Conservation (phyloP, 2,113 vertebrate species). For the Acanthisitta chloris region DNA sequence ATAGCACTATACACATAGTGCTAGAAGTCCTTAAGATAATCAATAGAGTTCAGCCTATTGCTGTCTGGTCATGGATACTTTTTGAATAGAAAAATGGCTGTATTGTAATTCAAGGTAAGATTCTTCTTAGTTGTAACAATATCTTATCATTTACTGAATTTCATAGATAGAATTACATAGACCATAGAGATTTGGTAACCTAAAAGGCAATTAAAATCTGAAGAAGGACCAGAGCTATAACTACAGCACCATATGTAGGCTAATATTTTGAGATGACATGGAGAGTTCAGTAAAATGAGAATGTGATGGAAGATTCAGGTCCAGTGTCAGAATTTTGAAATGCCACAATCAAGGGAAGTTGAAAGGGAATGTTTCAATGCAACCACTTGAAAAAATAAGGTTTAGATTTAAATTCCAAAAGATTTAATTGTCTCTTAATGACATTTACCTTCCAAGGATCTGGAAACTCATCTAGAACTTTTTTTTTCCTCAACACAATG, state of each 20-base stretch:
- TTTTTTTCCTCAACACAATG: neutral
- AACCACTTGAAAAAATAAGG: neutral
- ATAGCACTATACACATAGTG: neutral
- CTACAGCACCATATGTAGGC: neutral
- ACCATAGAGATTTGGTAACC: neutral
- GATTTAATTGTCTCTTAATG: neutral
- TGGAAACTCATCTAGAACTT: neutral
- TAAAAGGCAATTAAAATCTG: slow-evolving; percentile 7
- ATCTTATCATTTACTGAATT: neutral
- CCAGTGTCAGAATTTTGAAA: neutral
- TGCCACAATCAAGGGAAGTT: neutral
- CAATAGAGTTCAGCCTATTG: neutral
- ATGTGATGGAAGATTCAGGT: neutral
- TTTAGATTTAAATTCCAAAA: neutral
- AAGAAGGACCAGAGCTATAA: neutral
- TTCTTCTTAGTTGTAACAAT: neutral
- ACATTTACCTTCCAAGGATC: neutral
- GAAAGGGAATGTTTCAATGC: neutral
- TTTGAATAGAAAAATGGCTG: neutral
- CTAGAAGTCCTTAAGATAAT: neutral
- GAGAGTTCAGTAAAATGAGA: no score
- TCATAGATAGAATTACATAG: neutral
- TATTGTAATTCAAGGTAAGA: neutral
- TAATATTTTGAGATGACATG: slow-evolving; percentile 8
- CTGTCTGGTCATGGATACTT: neutral